These are phyloP conservation scores for Psilanteris sp. DNA, from an alignment of 1,140 invertebrate species.

Conservation along the genomic window DNA sequence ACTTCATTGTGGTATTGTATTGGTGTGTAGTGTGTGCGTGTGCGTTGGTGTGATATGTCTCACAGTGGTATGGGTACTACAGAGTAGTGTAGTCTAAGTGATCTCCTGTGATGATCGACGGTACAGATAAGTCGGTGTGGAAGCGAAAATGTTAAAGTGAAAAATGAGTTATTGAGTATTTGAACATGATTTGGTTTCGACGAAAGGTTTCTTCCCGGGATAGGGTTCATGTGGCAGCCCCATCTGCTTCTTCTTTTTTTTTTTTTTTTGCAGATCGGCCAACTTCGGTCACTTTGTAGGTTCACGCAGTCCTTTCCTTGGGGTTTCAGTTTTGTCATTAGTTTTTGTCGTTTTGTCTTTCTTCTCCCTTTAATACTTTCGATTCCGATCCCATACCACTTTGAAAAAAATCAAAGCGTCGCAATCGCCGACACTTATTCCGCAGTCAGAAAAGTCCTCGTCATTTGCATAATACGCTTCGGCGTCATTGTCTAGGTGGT, in stretches of 20 bases:
- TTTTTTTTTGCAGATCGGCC: background rate
- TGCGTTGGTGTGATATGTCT: no score
- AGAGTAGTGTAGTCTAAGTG: no score
- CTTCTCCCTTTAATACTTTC: background rate
- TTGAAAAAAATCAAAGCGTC: constrained; percentile 37
- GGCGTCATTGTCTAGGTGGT: constrained; percentile 55
- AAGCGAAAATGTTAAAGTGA: no score
- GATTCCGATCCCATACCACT: constrained; percentile 1
- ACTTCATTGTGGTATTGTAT: no score
- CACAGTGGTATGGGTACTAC: no score
- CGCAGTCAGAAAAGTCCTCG: constrained; percentile 45
- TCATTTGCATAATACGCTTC: constrained; percentile 59
- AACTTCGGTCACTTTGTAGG: constrained; percentile 18
- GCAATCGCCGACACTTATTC: constrained; percentile 52
- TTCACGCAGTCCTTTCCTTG: background rate
- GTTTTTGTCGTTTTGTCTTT: background rate
- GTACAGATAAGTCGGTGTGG: no score
- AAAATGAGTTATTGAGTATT: no score
- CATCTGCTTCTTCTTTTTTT: background rate
- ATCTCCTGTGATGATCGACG: no score
- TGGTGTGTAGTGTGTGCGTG: no score
- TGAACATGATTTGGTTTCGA: no score
- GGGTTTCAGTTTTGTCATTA: background rate
- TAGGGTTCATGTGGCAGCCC: constrained; percentile 12
- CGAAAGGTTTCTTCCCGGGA: no score